Evolutionary conservation across 2,113 vertebrate species (phyloP).

Genomic region (cat (Felis catus)): DNA sequence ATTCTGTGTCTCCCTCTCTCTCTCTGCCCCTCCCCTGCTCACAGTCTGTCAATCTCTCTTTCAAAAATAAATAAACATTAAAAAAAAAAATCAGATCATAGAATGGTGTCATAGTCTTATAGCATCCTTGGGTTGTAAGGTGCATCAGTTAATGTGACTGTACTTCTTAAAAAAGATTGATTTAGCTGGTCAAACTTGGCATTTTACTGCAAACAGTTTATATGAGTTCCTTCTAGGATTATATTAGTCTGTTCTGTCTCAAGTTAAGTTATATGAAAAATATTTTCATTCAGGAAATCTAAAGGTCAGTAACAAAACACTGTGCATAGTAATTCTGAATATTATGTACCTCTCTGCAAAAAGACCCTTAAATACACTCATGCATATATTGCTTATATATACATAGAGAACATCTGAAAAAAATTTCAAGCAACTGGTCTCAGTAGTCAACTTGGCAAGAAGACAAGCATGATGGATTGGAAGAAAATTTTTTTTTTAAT

Average conservation of each 20-base stretch:
- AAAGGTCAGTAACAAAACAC: neutral
- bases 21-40: too few species aligned
- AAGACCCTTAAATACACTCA: neutral
- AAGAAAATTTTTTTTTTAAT: neutral
- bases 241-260: neutral
- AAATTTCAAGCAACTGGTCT: slow-evolving; percentile 37
- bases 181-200: neutral
- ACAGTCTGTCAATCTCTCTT: too few species aligned
- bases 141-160: neutral
- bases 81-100: neutral
- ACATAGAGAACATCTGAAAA: neutral
- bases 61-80: too few species aligned
- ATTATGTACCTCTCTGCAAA: neutral
- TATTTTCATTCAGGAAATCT: neutral
- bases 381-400: neutral
- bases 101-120: neutral
- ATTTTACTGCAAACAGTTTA: neutral
- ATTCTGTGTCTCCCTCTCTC: too few species aligned
- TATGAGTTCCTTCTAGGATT: neutral
- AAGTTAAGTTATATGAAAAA: neutral
- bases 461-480: neutral
- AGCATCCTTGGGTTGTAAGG: neutral
- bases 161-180: neutral
- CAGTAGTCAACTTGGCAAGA: neutral
- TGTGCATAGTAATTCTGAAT: neutral